phyloP scores from a whole-genome alignment of 2,888 invertebrate genomes.

The Agrenia bidenticulata region DNA sequence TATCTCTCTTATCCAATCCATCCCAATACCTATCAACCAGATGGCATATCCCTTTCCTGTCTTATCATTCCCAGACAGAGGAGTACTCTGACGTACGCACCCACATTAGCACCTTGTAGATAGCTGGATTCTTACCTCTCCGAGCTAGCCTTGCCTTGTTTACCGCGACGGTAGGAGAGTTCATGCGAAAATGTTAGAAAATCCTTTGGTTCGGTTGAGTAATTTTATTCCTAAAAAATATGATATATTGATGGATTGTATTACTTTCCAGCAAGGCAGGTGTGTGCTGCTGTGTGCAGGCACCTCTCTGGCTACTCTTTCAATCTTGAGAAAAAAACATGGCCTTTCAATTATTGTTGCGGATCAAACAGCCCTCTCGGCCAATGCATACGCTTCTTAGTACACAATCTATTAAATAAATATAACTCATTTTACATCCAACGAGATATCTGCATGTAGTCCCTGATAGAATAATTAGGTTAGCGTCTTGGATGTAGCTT shows the following conservation, averaged over 20 bases:
- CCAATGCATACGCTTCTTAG: too few species aligned
- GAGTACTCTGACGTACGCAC: neutral
- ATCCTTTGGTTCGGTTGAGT: slow-evolving; percentile 18
- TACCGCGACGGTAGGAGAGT: slow-evolving; percentile 4
- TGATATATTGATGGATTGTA: slow-evolving; percentile 23
- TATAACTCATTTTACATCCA: too few species aligned
- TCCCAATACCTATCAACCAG: neutral
- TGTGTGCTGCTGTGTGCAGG: neutral
- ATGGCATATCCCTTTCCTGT: slow-evolving; percentile 3
- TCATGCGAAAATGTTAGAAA: slow-evolving; percentile 19
- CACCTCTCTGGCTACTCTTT: too few species aligned
- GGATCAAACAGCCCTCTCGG: too few species aligned
- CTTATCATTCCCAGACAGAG: neutral
- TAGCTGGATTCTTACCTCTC: too few species aligned
- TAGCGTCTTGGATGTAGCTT: too few species aligned
- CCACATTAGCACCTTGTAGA: slow-evolving; percentile 4
- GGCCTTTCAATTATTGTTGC: too few species aligned
- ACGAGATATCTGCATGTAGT: too few species aligned
- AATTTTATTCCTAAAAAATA: slow-evolving; percentile 18
- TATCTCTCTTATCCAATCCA: neutral
- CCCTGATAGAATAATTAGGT: too few species aligned
- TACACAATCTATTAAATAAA: too few species aligned
- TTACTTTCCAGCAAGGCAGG: slow-evolving; percentile 20
- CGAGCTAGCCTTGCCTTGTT: neutral
- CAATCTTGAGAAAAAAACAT: too few species aligned